Evolutionary conservation across 2,888 invertebrate genomes (phyloP), one percentile per base, ranked within the genome.

Genomic region (Cotesia congregata): DNA sequence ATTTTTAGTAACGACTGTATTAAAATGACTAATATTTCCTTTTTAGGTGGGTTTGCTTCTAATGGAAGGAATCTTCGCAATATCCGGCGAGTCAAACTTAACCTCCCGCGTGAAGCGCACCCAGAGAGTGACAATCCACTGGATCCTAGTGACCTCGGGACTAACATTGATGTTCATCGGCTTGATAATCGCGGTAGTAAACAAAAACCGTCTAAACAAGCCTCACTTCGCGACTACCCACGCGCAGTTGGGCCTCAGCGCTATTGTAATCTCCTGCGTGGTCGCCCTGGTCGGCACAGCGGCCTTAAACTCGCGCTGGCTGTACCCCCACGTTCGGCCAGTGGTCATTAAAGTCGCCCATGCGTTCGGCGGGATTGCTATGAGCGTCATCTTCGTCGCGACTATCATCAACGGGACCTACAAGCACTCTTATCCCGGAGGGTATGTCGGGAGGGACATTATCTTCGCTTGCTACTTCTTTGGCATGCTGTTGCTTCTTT

Each of bases 81-180:
- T 89, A 59, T 88, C 88, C 30, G 89, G 89, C 9, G 89, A 89
- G 61, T 83, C 86, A 0, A 82, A 83, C 74, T 30, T 86, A n/a
- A 77, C 80, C 4, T 80, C 82, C 41, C 85, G 83, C 64, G 1
- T 88, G 1, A 77, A 85, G 1, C 81, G 87, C 38, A 7, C 72
- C 0, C 83, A 78, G 40, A 82, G 89, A 5, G 80, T 88, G 4
- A 86, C 84, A 1, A 72, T 87, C 12, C 89, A 89, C 79, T 89
- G 88, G 88, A 81, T 88, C 30, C 79, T 88, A 5, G 84, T 87
- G 69, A 64, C 82, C 0, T 40, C 81, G 0, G 89, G 89, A 1
- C 74, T 89, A 1, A 5, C 38, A 5, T 61, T 89, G 0, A 70
- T 88, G 50, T 61, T 83, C 1, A 80, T 83, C 59, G 88, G 88